Percentiles rank a stretch among this genome's conserved stretches.
These are phyloP conservation scores for Disparrhopalites patrizii DNA, from an alignment of 2,888 invertebrate species.

Conservation along the genomic window DNA sequence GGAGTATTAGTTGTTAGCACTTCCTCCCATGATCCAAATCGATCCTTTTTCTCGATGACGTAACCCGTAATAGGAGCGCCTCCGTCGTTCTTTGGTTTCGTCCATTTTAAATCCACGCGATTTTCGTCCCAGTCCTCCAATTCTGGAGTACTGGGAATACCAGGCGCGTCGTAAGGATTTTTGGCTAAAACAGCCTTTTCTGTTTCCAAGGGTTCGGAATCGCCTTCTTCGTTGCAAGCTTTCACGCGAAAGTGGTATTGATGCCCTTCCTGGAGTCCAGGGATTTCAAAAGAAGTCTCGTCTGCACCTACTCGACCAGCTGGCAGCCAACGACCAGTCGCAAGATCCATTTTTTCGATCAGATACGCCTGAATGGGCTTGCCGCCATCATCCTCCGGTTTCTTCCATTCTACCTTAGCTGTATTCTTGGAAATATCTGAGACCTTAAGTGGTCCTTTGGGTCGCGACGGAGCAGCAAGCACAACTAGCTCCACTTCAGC, in stretches of 20 bases:
- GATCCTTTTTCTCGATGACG: constrained; percentile 83
- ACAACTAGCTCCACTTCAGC: constrained; percentile 92
- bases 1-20: constrained; percentile 70
- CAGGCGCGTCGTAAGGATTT: constrained; percentile 88
- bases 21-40: constrained; percentile 76
- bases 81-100: constrained; percentile 72
- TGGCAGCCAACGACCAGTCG: constrained; percentile 88
- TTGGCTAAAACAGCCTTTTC: constrained; percentile 84
- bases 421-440: constrained; percentile 83
- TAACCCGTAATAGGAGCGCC: constrained; percentile 79
- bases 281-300: constrained; percentile 82
- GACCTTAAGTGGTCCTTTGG: constrained; percentile 84
- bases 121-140: constrained; percentile 86
- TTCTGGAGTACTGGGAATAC: constrained; percentile 69
- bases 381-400: constrained; percentile 91
- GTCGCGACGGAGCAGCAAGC: constrained; percentile 77
- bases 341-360: constrained; percentile 89
- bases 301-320: constrained; percentile 71
- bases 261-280: constrained; percentile 79
- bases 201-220: constrained; percentile 91
- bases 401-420: constrained; percentile 87
- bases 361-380: constrained; percentile 83
- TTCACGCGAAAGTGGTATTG: constrained; percentile 52
- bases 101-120: constrained; percentile 80
- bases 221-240: constrained; percentile 91